These are phyloP conservation scores for Diplolepis rosae DNA, from an alignment of 2,888 invertebrate genomes.

Conservation along the genomic window DNA sequence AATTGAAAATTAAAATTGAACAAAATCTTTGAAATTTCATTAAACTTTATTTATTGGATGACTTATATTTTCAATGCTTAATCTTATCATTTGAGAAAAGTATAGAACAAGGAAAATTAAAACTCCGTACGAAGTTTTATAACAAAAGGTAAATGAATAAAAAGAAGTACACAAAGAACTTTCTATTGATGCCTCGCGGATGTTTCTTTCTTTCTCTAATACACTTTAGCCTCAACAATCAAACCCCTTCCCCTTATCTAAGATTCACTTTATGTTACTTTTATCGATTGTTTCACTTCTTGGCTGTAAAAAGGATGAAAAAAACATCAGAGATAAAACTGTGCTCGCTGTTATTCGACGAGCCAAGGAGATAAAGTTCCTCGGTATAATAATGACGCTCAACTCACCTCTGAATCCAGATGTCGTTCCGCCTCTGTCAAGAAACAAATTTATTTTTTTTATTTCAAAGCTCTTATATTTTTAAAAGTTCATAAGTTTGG, in stretches of 20 bases:
- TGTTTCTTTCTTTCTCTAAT: constrained; percentile 22
- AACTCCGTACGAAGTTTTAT: neutral
- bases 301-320: neutral
- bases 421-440: constrained; percentile 58
- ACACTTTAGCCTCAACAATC: constrained; percentile 30
- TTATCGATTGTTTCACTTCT: neutral
- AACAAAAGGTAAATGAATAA: neutral
- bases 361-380: constrained; percentile 7
- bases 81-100: neutral
- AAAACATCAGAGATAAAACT: neutral
- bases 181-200: neutral
- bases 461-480: no score
- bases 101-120: neutral
- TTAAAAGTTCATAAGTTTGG: no score
- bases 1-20: no score
- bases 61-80: neutral
- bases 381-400: constrained; percentile 46
- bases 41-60: neutral
- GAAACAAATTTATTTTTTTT: neutral
- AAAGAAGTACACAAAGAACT: constrained; percentile 20
- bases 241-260: neutral
- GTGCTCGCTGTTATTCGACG: constrained; percentile 14
- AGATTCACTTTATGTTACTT: constrained; percentile 13
- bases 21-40: constrained; percentile 45
- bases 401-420: constrained; percentile 62